phyloP scores from a whole-genome alignment of 64 coral and sea anemone species.

The Montipora foliosa region DNA sequence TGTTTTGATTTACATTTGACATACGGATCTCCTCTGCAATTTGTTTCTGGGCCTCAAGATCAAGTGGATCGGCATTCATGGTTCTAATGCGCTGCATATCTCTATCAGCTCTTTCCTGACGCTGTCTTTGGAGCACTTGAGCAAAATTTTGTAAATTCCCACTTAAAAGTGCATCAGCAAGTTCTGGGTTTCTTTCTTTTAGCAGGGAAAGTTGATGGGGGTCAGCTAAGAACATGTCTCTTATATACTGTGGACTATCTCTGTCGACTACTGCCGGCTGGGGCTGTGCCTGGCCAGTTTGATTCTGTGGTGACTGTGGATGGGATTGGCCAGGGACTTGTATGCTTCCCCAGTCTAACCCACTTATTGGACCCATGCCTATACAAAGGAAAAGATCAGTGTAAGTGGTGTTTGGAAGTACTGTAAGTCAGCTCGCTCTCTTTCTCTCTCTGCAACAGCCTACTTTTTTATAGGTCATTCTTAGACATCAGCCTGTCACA shows the following conservation, averaged over 20 bases:
- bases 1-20: constrained; percentile 97
- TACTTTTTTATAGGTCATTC: too few relatives aligned
- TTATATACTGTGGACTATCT: constrained; percentile 80
- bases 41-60: constrained; percentile 86
- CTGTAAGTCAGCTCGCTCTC: neutral
- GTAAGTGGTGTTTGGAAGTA: neutral
- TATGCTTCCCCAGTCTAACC: constrained; percentile 75
- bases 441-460: too few relatives aligned
- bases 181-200: constrained; percentile 94
- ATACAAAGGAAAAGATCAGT: neutral
- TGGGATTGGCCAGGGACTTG: constrained; percentile 52
- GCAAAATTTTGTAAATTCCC: constrained; percentile 83
- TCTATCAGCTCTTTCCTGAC: constrained; percentile 81
- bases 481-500: too few relatives aligned
- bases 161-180: constrained; percentile 88
- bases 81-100: constrained; percentile 87
- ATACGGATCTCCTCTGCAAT: constrained; percentile 97
- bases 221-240: constrained; percentile 94
- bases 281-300: neutral
- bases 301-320: constrained; percentile 37
- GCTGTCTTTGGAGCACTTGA: constrained; percentile 76
- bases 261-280: constrained; percentile 28
- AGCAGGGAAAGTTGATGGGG: constrained; percentile 86
- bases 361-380: neutral
- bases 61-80: constrained; percentile 94